Base-by-base conservation (phyloP, 2,888 invertebrate genomes). In the Yponomeuta plumbellus region DNA sequence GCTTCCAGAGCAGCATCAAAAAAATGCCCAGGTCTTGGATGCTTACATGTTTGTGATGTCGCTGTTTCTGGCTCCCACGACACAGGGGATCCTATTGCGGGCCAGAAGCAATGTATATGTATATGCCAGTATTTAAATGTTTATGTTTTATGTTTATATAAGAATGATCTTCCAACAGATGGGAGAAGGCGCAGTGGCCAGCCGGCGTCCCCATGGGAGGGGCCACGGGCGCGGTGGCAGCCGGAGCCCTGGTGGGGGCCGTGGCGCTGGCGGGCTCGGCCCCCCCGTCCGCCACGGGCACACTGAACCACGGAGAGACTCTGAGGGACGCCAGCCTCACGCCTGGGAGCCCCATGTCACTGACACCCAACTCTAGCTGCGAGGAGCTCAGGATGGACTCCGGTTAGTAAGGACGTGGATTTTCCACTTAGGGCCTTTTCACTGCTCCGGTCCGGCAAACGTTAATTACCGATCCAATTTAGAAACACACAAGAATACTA, bases 321-420 rank as follows among this genome's bases (percentile, higher is more conserved):
- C 85, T 94, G 0, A 75, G 86, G 22, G 90, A 88, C 73, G 87
- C 93, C 64, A 91, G 93, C 71, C 92, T 93, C 67, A 92, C 88
- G 58, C 92, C 88, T 52, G 92, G 87, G 17, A 94, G 94, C 40
- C 94, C 94, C 0, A 91, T 93, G 64, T 94, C 94, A 0, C 85
- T 95, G 4, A 94, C 95, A 11, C 94, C 95, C 0, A 94, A 95
- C 56, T 96, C 96, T 59, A 96, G 95, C 0, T 93, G 93, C 71
- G 96, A 96, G 74, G 96, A 96, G 73, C 84, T 92, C 61, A 83
- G 88, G 67, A 81, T 90, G 62, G 91, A 92, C 68, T 71, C 81
- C 73, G 84, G 86, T 86, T 71, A 70, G 72, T 73, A 59, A 21
- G 20, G 59, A 20, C 4, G 13, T 59, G 10, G 57, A 34, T 34